Evolutionary conservation across 2,113 vertebrate genomes (phyloP).

Genomic region (Rhineura floridana): DNA sequence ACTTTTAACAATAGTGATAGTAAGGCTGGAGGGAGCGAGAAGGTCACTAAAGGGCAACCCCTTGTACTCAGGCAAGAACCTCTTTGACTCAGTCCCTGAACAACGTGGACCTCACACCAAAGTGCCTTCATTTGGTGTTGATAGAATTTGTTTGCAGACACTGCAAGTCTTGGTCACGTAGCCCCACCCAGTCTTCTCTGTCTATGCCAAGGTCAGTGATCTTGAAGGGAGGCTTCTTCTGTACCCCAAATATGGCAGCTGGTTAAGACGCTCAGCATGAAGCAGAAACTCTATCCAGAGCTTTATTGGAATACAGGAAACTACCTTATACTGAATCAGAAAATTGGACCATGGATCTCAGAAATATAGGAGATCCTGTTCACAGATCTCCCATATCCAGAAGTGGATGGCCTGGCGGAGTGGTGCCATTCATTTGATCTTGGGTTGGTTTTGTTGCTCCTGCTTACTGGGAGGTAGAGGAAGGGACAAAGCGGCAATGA

Average conservation of each 20-base stretch:
- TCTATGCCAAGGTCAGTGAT: background rate
- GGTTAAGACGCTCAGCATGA: background rate
- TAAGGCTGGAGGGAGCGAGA: background rate
- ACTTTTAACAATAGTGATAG: background rate
- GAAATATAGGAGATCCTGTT: no score
- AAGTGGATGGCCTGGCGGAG: no score
- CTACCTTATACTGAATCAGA: no score
- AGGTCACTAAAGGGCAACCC: background rate
- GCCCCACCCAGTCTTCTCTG: background rate
- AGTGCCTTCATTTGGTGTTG: no score
- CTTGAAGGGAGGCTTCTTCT: background rate
- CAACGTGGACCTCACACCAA: background rate
- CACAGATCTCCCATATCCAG: no score
- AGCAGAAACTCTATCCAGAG: background rate
- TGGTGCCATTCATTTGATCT: no score
- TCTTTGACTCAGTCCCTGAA: background rate
- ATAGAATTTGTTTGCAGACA: no score
- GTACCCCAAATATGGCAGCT: background rate
- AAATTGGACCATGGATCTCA: no score
- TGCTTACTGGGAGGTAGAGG: background rate
- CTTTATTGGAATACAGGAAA: no score
- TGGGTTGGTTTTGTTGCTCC: no score
- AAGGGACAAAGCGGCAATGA: no score
- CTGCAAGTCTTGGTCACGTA: background rate
- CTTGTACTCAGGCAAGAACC: background rate